Evolutionary conservation across 2,888 invertebrate genomes (phyloP), one percentile per base, ranked within the genome.

Genomic region (Invenusta paracnida): DNA sequence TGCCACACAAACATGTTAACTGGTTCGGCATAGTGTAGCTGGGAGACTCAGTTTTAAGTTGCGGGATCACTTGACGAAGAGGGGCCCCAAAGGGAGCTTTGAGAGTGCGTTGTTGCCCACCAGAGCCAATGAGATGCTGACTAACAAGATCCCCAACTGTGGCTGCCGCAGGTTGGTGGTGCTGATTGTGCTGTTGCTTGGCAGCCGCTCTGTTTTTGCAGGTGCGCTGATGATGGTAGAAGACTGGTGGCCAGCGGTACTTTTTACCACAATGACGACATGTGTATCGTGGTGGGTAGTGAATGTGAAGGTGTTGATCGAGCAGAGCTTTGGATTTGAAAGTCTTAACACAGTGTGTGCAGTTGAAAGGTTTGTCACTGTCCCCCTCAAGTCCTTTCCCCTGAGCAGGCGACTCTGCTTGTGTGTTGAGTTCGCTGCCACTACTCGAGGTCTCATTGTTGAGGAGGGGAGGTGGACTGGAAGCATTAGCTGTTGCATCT

Each of bases 301-400:
- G 86, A 0, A 86, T 73, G 48, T 86, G 86, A 25, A 87, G 67
- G 66, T 86, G 86, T 79, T 86, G 86, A n/a, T 86, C 86, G 2
- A 86, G 66, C 30, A 86, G 79, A 30, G 67, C 66, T 66, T 86
- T 86, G 81, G 79, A 67, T n/a, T 82, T 86, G 81, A 86, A 86
- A 17, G 81, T 28, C 79, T 86, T 86, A 23, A 31, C 27, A 82
- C 86, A 86, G 25, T 84, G 67, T 2, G 30, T 48, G 73, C 84
- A 84, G 28, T 84, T 67, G 73, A 67, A 84, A 23, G 73, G 67
- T 27, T 84, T 27, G 0, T 67, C 23, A 2, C 28, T 5, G 13
- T 29, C 29, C 13, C 82, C 30, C 27, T 25, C 67, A 25, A 67
- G 25, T 28, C 66, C 28, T 27, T 67, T 67, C 28, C 73, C 67